Percentiles rank a stretch among this genome's conserved stretches.
Conservation (phyloP, 2,888 invertebrate genomes). For the Rhodophaea formosa region DNA sequence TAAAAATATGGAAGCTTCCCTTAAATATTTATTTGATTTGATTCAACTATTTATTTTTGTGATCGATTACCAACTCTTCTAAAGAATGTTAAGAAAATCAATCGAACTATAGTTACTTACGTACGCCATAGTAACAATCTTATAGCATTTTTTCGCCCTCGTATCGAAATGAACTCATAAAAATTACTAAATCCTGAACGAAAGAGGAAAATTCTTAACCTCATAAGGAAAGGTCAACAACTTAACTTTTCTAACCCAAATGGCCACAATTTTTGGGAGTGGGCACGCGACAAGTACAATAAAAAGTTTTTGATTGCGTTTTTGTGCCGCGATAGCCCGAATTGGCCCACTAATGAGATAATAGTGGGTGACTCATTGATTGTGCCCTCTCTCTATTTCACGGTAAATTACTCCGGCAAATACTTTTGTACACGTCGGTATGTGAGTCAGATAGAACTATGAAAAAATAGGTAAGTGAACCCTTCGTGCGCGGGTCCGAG, state of each 20-base stretch:
- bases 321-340: slow-evolving; percentile 14
- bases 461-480: too few relatives aligned
- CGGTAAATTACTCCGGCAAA: slow-evolving; percentile 19
- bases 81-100: too few relatives aligned
- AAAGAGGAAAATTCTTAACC: not conserved
- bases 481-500: too few relatives aligned
- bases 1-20: too few relatives aligned
- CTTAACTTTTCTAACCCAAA: not conserved
- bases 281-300: slow-evolving; percentile 16
- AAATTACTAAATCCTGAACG: not conserved
- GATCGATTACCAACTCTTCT: too few relatives aligned
- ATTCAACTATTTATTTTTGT: too few relatives aligned
- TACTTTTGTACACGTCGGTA: not conserved
- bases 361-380: slow-evolving; percentile 21
- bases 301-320: slow-evolving; percentile 21
- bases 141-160: too few relatives aligned
- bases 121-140: too few relatives aligned
- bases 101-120: too few relatives aligned
- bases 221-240: not conserved
- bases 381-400: slow-evolving; percentile 22
- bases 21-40: too few relatives aligned
- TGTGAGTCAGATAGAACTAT: too few relatives aligned
- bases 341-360: slow-evolving; percentile 19
- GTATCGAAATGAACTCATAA: too few relatives aligned
- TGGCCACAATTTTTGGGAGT: not conserved